A percentile compares a stretch with the other conserved stretches of the same genome.
Evolutionary conservation across 2,113 vertebrate genomes (phyloP).

Genomic region (Nothocercus julius): DNA sequence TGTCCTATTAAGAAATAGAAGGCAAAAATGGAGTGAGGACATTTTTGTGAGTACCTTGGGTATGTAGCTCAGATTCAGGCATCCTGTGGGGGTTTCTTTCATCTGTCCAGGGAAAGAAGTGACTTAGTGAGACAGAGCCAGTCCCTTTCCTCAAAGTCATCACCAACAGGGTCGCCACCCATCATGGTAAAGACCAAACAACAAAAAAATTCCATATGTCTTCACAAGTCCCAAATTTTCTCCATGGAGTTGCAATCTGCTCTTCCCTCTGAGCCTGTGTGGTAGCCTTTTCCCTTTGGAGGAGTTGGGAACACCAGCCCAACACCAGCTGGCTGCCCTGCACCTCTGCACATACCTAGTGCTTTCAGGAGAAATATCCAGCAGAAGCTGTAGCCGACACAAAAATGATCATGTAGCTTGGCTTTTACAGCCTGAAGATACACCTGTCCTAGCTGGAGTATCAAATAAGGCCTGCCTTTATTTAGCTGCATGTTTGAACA

Average conservation of each 20-base stretch:
- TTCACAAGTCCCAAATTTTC: not conserved
- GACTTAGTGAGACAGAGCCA: not conserved
- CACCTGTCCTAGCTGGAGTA: not conserved
- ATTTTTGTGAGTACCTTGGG: not conserved
- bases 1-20: not conserved
- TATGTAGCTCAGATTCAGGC: not conserved
- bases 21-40: not conserved
- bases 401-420: accelerated
- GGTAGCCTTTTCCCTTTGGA: not conserved
- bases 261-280: not conserved
- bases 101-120: not conserved
- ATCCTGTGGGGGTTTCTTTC: not conserved
- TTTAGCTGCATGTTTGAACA: not conserved
- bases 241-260: not conserved
- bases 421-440: not conserved
- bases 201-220: not conserved
- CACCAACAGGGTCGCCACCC: not conserved
- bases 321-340: not conserved
- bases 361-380: not conserved
- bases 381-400: not conserved
- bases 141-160: not conserved
- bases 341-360: not conserved
- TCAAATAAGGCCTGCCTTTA: not conserved
- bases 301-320: not conserved
- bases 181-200: not conserved